These are phyloP conservation scores for Equus przewalskii DNA, from an alignment of 2,113 vertebrate species.

Conservation along the genomic window DNA sequence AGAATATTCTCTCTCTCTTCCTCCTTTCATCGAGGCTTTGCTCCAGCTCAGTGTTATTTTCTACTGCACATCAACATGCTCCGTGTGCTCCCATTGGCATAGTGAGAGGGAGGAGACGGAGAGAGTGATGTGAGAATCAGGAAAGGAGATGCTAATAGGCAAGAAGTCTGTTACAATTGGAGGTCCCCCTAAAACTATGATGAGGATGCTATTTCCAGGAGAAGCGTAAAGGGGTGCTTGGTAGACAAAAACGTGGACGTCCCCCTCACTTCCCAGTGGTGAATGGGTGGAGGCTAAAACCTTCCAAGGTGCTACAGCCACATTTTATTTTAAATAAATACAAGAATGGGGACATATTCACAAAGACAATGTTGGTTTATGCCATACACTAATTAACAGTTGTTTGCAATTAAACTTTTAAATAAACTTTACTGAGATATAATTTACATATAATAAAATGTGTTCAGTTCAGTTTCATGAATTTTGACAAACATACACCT, in stretches of 20 bases:
- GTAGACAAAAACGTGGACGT: neutral
- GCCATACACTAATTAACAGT: neutral
- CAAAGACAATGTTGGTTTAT: neutral
- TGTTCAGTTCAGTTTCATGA: neutral
- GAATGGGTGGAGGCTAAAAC: neutral
- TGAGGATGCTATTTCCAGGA: neutral
- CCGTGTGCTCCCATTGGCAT: neutral
- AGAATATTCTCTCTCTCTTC: neutral
- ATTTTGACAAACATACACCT: neutral
- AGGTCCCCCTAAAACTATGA: neutral
- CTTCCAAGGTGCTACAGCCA: neutral
- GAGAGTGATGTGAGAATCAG: neutral
- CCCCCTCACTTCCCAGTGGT: neutral
- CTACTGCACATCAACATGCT: neutral
- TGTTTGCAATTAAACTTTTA: neutral
- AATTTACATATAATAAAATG: neutral
- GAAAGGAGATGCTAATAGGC: neutral
- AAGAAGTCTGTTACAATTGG: neutral
- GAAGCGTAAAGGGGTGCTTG: neutral
- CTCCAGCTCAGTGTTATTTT: neutral
- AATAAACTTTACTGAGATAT: conserved; percentile 15
- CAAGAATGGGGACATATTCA: neutral
- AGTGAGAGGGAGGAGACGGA: neutral
- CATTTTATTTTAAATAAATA: neutral
- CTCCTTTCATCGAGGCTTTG: neutral